Evolutionary conservation across 2,797 vertebrate genomes (phyloP).

Genomic region (Scomberomorus guttatus): DNA sequence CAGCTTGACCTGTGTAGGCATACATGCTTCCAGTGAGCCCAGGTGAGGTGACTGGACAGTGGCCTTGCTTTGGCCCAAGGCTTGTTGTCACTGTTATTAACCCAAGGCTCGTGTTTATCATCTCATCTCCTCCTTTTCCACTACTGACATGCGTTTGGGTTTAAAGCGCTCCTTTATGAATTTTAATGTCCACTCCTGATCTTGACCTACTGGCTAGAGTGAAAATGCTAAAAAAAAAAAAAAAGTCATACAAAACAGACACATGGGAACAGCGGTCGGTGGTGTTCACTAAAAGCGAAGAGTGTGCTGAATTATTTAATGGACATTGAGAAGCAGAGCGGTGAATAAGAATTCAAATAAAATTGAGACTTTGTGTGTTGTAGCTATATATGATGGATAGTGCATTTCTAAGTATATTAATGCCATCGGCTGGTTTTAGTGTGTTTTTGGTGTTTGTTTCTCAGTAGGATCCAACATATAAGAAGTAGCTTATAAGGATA

Average conservation of each 20-base stretch:
- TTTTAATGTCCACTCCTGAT: constrained; percentile 74
- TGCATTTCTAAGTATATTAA: constrained; percentile 6
- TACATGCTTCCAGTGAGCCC: constrained; percentile 8
- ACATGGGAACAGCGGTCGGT: constrained; percentile 35
- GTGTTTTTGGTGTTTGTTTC: neutral
- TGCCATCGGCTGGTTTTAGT: neutral
- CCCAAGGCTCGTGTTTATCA: constrained; percentile 55
- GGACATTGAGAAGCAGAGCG: constrained; percentile 55
- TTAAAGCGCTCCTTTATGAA: constrained; percentile 64
- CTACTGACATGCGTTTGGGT: constrained; percentile 38
- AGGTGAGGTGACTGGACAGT: constrained; percentile 21
- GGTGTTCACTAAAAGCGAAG: constrained; percentile 62
- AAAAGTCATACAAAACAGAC: constrained; percentile 56
- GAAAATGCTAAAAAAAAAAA: constrained; percentile 47
- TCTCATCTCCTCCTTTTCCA: constrained; percentile 43
- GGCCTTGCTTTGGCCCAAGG: constrained; percentile 52
- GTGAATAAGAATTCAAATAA: constrained; percentile 20
- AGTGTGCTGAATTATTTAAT: constrained; percentile 75
- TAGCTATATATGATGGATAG: neutral
- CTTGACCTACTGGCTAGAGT: constrained; percentile 51
- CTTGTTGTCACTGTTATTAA: constrained; percentile 54
- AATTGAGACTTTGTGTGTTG: constrained; percentile 23
- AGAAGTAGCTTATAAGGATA: neutral
- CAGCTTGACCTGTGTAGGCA: constrained; percentile 24
- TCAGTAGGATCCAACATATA: neutral